Base-by-base conservation (phyloP, 2,113 vertebrate genomes). In the Nannospalax galili region DNA sequence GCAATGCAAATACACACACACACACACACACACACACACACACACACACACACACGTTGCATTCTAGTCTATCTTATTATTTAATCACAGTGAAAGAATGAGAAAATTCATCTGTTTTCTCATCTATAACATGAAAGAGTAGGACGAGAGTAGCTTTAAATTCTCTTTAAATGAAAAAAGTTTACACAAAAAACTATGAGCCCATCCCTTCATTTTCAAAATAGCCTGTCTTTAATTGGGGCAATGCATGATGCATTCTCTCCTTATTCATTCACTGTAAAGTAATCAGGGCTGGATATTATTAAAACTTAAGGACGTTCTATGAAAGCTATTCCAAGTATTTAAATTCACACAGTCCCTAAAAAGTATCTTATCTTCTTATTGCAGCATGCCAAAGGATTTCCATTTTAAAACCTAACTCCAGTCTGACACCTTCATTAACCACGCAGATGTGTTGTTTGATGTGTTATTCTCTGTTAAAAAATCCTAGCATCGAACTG, bases 371-470 rank as follows among this genome's bases (percentile, higher is more conserved):
- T 96, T 97, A 97, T 97, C 95, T 96, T 79, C 22, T 89, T 88
- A 91, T n/a, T 97, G 91, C 93, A 95, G 95, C 90, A 81, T 96
- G 96, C 90, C 95, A 96, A 96, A 96, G 67, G 95, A 97, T 95
- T 98, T 97, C 91, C 95, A 97, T 95, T 90, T 98, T 85, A 95
- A 98, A 98, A 82, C 6, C 4, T 42, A 97, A 88, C 90, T 94
- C 20, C 78, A 94, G 96, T 96, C 95, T 97, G 69, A 45, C 88
- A 88, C 94, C 93, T 97, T 97, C 95, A 97, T 95, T 95, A 97
- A 94, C 96, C 40, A 96, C 77, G 19, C 65, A 97, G 92, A 93
- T 96, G 4, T 97, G 97, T 97, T 97, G 91, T 96, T 98, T 98
- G 97, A 73, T 96, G 88, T 96, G 52, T 97, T 97, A 89, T 88